Conservation (phyloP, 2,113 vertebrate genomes). For the Lates calcarifer region DNA sequence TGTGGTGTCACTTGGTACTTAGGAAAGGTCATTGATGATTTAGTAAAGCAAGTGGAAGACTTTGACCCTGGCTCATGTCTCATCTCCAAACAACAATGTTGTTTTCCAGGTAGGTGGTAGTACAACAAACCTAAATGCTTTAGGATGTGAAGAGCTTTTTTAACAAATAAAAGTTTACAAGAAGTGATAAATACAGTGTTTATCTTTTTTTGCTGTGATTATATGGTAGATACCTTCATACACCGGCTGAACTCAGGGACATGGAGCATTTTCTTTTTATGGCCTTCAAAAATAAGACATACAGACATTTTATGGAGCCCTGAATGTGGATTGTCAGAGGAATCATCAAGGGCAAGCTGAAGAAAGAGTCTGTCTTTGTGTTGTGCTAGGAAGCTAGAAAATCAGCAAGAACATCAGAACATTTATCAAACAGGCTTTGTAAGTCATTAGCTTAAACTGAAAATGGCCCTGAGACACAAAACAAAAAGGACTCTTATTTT, state of each 20-base stretch:
- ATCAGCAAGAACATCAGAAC: not conserved
- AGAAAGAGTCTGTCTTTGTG: not conserved
- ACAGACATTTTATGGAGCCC: not conserved
- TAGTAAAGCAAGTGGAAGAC: not conserved
- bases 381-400: not conserved
- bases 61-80: not conserved
- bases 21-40: not conserved
- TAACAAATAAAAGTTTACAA: not conserved
- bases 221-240: not conserved
- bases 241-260: not conserved
- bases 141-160: not conserved
- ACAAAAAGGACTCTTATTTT: not conserved
- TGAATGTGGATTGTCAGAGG: not conserved
- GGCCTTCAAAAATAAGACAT: not conserved
- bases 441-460: not conserved
- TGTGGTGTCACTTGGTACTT: not conserved
- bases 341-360: conserved; percentile 6
- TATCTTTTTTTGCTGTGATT: not conserved
- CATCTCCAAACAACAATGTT: not conserved
- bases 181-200: not conserved
- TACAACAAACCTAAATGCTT: not conserved
- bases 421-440: not conserved
- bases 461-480: conserved; percentile 1
- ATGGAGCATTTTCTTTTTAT: not conserved
- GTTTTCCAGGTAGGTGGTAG: not conserved